Conservation (phyloP, 2,797 vertebrate species). For the Pterois miles region DNA sequence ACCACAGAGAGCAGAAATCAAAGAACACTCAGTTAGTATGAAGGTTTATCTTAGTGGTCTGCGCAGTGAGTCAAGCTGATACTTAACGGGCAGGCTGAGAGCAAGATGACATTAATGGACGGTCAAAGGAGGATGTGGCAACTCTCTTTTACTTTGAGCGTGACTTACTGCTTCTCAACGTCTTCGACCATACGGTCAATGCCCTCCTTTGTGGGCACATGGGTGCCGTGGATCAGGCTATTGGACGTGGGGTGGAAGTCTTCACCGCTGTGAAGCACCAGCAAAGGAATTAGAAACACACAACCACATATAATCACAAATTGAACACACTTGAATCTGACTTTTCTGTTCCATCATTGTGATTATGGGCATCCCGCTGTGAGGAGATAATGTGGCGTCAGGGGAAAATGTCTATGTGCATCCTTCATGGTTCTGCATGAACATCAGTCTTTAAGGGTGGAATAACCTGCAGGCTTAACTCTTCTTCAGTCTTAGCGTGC, state of each 20-base stretch:
- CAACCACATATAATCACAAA: conserved; percentile 46
- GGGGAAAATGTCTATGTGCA: conserved; percentile 38
- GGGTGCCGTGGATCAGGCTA: conserved; percentile 94
- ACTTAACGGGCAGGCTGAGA: not conserved
- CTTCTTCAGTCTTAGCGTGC: conserved; percentile 17
- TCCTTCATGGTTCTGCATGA: conserved; percentile 54
- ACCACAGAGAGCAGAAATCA: not conserved
- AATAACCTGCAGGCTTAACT: conserved; percentile 39
- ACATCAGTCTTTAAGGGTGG: conserved; percentile 8
- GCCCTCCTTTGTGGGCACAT: conserved; percentile 90
- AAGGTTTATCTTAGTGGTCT: not conserved
- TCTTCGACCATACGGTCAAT: conserved; percentile 95
- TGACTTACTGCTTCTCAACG: conserved; percentile 96
- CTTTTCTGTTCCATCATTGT: conserved; percentile 56
- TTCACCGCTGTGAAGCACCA: conserved; percentile 85
- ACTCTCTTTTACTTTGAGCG: not conserved
- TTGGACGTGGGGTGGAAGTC: conserved; percentile 94
- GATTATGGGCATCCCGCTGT: conserved; percentile 15
- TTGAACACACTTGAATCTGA: conserved; percentile 19
- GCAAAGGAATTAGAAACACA: conserved; percentile 51
- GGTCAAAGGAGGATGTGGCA: not conserved
- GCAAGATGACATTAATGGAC: not conserved
- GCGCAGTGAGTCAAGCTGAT: not conserved
- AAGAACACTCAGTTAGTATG: not conserved
- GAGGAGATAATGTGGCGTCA: not conserved